Base-by-base conservation (phyloP, 2,888 invertebrate species). In the Tinea semifulvella region DNA sequence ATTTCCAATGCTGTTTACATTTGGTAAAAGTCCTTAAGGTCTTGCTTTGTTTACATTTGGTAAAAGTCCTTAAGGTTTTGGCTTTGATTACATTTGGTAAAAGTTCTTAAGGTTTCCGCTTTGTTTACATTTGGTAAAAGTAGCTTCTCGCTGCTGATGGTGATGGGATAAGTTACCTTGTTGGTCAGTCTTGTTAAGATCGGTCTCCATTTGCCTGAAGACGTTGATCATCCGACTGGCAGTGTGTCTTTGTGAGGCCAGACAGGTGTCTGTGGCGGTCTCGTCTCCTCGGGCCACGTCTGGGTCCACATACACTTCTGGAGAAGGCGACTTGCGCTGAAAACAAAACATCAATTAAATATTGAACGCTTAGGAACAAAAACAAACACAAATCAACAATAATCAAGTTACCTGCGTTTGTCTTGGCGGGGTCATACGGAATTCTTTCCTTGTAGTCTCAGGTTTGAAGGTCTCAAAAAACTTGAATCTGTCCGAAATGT, bases 391-490 rank as follows among this genome's bases (percentile, higher is more conserved):
- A 22, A 22, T 22, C 8, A 22, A 22, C 5, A 22, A 22, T 7
- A 22, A 22, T 8, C 5, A 22, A 22, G 8, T 22, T 43, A 75
- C 74, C 75, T 68, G 74, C 1, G 88, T 87, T 56, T 94, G 94
- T 52, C 94, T 80, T 1, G 95, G 94, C 49, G 95, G 94, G 27
- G 94, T 94, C 75, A 94, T 93, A 55, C 94, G 85, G 81, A 94
- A 94, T 65, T 87, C 84, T 68, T 88, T 90, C 56, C 87, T 84
- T 52, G 84, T 75, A 55, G 85, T 84, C 53, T 89, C 88, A 42
- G 91, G 90, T 59, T 84, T 86, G 82, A 91, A 94, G 0, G 89
- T 89, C 84, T 94, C 94, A 77, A 95, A 95, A 84, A 94, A 95
- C 74, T 91, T 90, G 84, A 94, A 96, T 57, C 92, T 85, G 64